A percentile compares a stretch with the other conserved stretches of the same genome.
phyloP scores from a whole-genome alignment of 2,113 vertebrate genomes.

The Oryzias woworae region DNA sequence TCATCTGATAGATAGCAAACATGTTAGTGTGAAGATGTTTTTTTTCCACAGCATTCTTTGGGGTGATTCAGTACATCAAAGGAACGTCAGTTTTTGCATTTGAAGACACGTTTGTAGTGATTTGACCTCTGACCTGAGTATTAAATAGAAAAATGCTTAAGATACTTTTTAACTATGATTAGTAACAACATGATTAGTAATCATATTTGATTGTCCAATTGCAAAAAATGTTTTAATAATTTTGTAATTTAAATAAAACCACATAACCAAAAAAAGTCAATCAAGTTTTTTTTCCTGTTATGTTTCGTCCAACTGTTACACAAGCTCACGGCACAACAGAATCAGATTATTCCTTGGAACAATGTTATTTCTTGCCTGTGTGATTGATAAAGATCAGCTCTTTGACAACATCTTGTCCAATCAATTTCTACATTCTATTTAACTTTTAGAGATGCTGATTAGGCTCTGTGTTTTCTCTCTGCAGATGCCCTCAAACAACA shows the following conservation, averaged over 20 bases:
- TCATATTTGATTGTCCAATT: no score
- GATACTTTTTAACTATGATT: no score
- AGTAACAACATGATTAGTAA: no score
- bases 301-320: neutral
- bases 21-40: constrained; percentile 73
- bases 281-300: neutral
- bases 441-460: constrained; percentile 68
- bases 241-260: no score
- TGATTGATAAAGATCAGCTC: constrained; percentile 59
- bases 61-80: constrained; percentile 47
- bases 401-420: constrained; percentile 57
- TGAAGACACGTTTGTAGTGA: constrained; percentile 30
- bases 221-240: no score
- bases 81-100: constrained; percentile 32
- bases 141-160: neutral
- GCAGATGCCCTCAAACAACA: constrained; percentile 47
- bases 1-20: constrained; percentile 80
- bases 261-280: neutral
- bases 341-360: constrained; percentile 16
- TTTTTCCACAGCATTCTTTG: constrained; percentile 74
- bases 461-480: constrained; percentile 37
- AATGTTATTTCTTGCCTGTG: constrained; percentile 33
- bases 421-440: constrained; percentile 53
- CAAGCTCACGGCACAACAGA: neutral
- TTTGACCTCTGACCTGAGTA: constrained; percentile 37